Conservation (phyloP, 2,888 invertebrate species). For the Embidobia sp. region DNA sequence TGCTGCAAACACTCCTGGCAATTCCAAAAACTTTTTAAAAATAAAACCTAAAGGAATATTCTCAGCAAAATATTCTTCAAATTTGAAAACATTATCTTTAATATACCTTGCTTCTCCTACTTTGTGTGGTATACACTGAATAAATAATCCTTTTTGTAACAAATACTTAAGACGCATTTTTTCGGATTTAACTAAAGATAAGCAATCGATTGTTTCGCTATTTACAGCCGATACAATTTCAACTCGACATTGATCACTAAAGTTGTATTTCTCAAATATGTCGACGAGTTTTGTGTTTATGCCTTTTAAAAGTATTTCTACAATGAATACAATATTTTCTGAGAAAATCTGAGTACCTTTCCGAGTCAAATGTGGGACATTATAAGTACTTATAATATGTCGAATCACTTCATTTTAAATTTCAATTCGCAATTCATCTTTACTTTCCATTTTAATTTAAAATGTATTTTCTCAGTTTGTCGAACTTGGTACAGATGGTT, state of each 20-base stretch:
- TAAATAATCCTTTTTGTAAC: neutral
- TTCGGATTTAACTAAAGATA: neutral
- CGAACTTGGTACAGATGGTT: no score
- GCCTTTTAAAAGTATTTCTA: neutral
- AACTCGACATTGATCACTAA: neutral
- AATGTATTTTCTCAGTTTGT: no score
- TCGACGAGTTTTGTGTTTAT: neutral
- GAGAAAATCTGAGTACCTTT: neutral
- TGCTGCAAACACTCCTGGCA: neutral
- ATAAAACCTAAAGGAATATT: conserved; percentile 1
- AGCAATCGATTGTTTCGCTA: neutral
- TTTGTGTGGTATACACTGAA: neutral
- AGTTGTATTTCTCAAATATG: neutral
- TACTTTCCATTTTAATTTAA: neutral
- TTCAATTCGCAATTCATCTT: neutral
- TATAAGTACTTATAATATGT: neutral
- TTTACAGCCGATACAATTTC: neutral
- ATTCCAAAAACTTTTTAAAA: conserved; percentile 8
- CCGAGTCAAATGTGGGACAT: neutral
- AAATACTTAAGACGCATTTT: neutral
- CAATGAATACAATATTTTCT: neutral
- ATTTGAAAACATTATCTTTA: neutral
- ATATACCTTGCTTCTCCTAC: neutral
- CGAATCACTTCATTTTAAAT: neutral
- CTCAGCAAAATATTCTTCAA: conserved; percentile 4